These are phyloP conservation scores for Tolmerus cingulatus DNA, from an alignment of 2,888 invertebrate genomes.

Conservation along the genomic window DNA sequence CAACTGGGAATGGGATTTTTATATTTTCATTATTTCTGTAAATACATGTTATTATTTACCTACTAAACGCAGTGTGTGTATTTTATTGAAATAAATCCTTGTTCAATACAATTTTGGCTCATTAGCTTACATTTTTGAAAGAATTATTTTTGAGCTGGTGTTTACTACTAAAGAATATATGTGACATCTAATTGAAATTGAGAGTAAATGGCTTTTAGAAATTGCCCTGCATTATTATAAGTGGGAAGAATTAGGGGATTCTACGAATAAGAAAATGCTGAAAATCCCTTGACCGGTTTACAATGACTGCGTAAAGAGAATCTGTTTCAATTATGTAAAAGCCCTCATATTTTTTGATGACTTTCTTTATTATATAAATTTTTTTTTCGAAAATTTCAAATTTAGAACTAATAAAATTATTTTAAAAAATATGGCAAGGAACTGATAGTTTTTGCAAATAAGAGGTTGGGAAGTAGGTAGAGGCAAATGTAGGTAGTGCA, in stretches of 20 bases:
- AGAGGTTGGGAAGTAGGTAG: too few relatives aligned
- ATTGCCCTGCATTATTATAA: conserved; percentile 99
- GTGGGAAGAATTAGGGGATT: conserved; percentile 93
- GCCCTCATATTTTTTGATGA: neutral
- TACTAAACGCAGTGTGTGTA: too few relatives aligned
- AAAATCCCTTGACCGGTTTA: conserved; percentile 79
- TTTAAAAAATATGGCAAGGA: neutral
- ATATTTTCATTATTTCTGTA: too few relatives aligned
- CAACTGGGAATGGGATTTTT: too few relatives aligned
- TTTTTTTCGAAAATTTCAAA: neutral
- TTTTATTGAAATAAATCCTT: too few relatives aligned
- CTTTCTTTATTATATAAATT: neutral
- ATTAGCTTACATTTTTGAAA: too few relatives aligned
- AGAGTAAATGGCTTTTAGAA: conserved; percentile 96
- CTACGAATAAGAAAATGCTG: conserved; percentile 96
- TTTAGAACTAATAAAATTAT: neutral
- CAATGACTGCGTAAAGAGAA: conserved; percentile 62
- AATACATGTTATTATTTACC: too few relatives aligned
- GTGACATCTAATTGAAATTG: conserved; percentile 97
- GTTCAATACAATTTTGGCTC: too few relatives aligned
- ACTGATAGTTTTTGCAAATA: too few relatives aligned
- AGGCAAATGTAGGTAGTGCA: conserved; percentile 31
- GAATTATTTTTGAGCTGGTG: conserved; percentile 94
- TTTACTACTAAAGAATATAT: conserved; percentile 99
- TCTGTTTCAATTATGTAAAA: neutral